These are phyloP conservation scores for Leptopilina boulardi DNA, from an alignment of 1,140 invertebrate species.

Conservation along the genomic window DNA sequence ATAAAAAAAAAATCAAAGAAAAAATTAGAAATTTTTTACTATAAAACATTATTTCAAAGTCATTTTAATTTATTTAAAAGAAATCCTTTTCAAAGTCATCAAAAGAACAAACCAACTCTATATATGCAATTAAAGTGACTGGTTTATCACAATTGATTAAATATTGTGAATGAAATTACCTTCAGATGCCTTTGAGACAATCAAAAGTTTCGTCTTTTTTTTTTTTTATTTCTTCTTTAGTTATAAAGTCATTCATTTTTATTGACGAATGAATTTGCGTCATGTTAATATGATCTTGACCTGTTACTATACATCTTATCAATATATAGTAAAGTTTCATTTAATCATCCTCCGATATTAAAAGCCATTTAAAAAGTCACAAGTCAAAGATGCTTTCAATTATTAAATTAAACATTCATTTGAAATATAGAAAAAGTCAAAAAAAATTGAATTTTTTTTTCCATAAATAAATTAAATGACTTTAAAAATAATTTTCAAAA, in stretches of 20 bases:
- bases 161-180: conserved; percentile 10
- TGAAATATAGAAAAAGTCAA: too few species aligned
- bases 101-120: too few species aligned
- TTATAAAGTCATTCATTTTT: conserved; percentile 16
- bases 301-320: conserved; percentile 27
- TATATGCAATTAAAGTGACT: neutral
- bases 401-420: too few species aligned
- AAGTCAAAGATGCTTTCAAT: neutral
- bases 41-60: neutral
- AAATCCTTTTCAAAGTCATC: too few species aligned
- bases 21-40: too few species aligned
- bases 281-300: conserved; percentile 47
- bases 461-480: too few species aligned
- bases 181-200: conserved; percentile 3
- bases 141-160: conserved; percentile 6
- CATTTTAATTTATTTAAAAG: too few species aligned
- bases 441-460: too few species aligned
- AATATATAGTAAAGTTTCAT: conserved; percentile 2
- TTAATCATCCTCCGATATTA: neutral
- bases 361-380: neutral
- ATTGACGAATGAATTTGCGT: conserved; percentile 33
- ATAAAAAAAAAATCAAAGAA: too few species aligned
- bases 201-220: neutral
- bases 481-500: too few species aligned
- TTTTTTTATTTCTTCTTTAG: neutral